Percentiles rank a stretch among this genome's conserved stretches.
These are phyloP conservation scores for Tromatobia lineatoria DNA, from an alignment of 2,888 invertebrate species.

Conservation along the genomic window DNA sequence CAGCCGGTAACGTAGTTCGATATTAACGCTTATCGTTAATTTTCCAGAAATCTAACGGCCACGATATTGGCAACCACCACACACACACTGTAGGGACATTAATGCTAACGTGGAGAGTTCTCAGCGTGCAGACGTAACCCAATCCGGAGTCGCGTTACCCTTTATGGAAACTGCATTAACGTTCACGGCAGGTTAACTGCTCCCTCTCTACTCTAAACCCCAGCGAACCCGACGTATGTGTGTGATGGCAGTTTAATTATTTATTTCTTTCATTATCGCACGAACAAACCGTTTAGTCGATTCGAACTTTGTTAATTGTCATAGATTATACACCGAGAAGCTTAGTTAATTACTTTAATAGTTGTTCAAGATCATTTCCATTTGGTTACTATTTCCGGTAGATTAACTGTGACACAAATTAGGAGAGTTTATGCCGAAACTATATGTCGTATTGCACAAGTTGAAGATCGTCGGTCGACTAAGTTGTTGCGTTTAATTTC, in stretches of 20 bases:
- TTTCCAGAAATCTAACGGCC: constrained; percentile 48
- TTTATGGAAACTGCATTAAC: constrained; percentile 51
- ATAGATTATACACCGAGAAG: background rate
- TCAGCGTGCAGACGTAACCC: background rate
- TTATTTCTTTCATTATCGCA: constrained; percentile 41
- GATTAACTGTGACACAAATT: constrained; percentile 1
- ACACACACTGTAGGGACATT: constrained; percentile 8
- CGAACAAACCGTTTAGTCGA: background rate
- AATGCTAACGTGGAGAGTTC: constrained; percentile 1
- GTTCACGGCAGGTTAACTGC: constrained; percentile 33
- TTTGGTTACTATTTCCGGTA: constrained; percentile 3
- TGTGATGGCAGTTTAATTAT: constrained; percentile 31
- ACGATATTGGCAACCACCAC: constrained; percentile 37
- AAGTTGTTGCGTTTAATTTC: constrained; percentile 57
- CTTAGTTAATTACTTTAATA: background rate
- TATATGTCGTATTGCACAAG: constrained; percentile 73
- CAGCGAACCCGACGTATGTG: background rate
- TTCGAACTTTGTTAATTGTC: background rate
- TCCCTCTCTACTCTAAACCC: background rate
- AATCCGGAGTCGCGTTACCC: constrained; percentile 39
- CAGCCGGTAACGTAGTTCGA: constrained; percentile 24
- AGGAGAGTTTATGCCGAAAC: background rate
- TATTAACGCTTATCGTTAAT: constrained; percentile 62
- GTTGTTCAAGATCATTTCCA: background rate
- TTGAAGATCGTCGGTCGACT: constrained; percentile 71